phyloP scores from a whole-genome alignment of 2,888 invertebrate species.

The Branchellion lobata region DNA sequence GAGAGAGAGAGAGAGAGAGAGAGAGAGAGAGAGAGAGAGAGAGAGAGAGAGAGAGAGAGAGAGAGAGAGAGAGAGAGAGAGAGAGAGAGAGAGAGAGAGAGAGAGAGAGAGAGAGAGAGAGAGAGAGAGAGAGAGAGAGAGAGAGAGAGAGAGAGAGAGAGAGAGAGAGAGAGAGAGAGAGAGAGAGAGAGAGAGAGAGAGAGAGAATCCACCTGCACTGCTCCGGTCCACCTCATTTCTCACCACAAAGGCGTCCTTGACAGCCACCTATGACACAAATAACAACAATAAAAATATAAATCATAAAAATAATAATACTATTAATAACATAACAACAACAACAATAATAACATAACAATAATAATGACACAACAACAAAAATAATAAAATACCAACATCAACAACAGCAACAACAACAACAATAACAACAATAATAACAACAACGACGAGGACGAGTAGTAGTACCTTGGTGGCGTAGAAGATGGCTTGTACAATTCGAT shows the following conservation, averaged over 20 bases:
- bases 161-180: background rate
- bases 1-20: background rate
- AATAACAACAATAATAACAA: too few relatives aligned
- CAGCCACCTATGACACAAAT: slow-evolving; percentile 1
- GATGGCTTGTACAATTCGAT: background rate
- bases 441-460: too few relatives aligned
- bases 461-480: slow-evolving; percentile 33
- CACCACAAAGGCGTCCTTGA: slow-evolving; percentile 22
- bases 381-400: too few relatives aligned
- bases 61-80: too few relatives aligned
- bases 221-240: slow-evolving; percentile 18
- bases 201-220: background rate
- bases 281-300: background rate
- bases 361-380: too few relatives aligned
- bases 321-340: background rate
- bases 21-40: background rate
- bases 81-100: background rate
- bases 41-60: background rate
- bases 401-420: too few relatives aligned
- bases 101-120: background rate
- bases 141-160: too few relatives aligned
- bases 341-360: background rate
- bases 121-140: background rate
- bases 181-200: background rate
- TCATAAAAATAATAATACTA: background rate